Conservation (phyloP, 2,888 invertebrate genomes). For the Scaptomyza tumidula region DNA sequence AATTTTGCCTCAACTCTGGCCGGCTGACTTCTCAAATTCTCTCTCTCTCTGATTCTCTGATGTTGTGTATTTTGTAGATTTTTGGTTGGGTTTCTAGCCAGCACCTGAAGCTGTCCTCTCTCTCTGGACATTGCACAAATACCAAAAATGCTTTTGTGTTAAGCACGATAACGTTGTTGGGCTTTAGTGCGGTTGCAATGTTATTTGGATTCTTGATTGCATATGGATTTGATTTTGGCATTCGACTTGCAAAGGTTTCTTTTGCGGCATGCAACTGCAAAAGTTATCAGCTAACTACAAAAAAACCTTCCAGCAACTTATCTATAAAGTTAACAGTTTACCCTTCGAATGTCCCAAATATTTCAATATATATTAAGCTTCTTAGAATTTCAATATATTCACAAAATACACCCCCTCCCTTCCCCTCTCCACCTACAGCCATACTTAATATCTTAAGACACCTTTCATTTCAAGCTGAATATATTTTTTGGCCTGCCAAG, state of each 20-base stretch:
- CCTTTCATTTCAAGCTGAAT: background rate
- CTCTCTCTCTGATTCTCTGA: slow-evolving; percentile 3
- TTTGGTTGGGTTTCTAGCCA: slow-evolving; percentile 3
- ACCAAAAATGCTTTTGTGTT: slow-evolving; percentile 23
- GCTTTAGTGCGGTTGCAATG: slow-evolving; percentile 19
- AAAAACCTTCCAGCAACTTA: no score
- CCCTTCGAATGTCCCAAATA: background rate
- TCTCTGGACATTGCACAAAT: slow-evolving; percentile 21
- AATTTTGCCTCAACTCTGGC: slow-evolving; percentile 39
- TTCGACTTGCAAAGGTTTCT: background rate
- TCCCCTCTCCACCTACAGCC: no score
- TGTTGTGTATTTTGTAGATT: slow-evolving; percentile 21
- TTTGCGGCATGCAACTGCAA: no score
- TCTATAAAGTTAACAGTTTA: no score
- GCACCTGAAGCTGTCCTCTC: slow-evolving; percentile 14
- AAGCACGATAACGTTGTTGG: slow-evolving; percentile 10
- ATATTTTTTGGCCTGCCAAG: slow-evolving; percentile 3
- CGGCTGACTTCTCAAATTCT: slow-evolving; percentile 2
- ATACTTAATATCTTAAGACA: background rate
- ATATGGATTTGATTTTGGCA: slow-evolving; percentile 5
- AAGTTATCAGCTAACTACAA: no score
- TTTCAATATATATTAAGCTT: background rate
- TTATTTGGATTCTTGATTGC: slow-evolving; percentile 22
- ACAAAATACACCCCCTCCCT: no score
- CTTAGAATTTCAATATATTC: no score